A percentile compares a stretch with the other conserved stretches of the same genome.
phyloP scores from a whole-genome alignment of 2,888 invertebrate species.

The Phoronis australis region DNA sequence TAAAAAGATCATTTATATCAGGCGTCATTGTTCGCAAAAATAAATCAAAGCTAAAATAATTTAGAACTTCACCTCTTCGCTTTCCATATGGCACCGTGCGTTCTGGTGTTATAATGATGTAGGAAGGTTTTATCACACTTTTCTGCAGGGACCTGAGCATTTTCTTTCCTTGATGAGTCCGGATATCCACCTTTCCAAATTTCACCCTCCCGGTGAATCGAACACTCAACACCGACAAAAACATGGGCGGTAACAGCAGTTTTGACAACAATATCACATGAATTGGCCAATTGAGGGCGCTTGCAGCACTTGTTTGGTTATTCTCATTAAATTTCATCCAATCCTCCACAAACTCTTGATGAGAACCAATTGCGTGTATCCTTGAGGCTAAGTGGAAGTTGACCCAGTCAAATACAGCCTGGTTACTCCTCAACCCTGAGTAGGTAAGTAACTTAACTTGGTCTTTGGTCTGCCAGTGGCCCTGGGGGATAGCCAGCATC shows the following conservation, averaged over 20 bases:
- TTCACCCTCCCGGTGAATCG: slow-evolving; percentile 57
- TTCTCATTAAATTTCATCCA: slow-evolving; percentile 41
- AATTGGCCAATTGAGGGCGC: slow-evolving; percentile 28
- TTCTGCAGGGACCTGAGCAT: slow-evolving; percentile 20
- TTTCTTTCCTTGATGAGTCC: slow-evolving; percentile 18
- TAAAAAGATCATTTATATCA: slow-evolving; percentile 57
- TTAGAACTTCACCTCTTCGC: slow-evolving; percentile 51
- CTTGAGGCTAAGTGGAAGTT: slow-evolving; percentile 52
- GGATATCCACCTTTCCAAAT: slow-evolving; percentile 48
- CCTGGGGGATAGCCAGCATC: slow-evolving; percentile 55
- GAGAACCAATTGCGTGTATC: slow-evolving; percentile 43
- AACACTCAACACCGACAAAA: slow-evolving; percentile 57
- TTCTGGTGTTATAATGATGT: slow-evolving; percentile 54
- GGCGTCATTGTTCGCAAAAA: slow-evolving; percentile 55
- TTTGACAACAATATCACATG: slow-evolving; percentile 54
- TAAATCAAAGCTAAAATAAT: slow-evolving; percentile 53
- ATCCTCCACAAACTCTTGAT: slow-evolving; percentile 39
- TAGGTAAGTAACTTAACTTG: slow-evolving; percentile 52
- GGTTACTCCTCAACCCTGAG: slow-evolving; percentile 37
- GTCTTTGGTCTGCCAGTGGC: slow-evolving; percentile 54
- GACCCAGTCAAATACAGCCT: slow-evolving; percentile 54
- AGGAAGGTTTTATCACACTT: slow-evolving; percentile 35
- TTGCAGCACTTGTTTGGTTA: slow-evolving; percentile 22
- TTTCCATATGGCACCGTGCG: slow-evolving; percentile 50
- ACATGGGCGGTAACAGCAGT: slow-evolving; percentile 54